Conservation (phyloP, 2,797 vertebrate species). For the Cossypha caffra region DNA sequence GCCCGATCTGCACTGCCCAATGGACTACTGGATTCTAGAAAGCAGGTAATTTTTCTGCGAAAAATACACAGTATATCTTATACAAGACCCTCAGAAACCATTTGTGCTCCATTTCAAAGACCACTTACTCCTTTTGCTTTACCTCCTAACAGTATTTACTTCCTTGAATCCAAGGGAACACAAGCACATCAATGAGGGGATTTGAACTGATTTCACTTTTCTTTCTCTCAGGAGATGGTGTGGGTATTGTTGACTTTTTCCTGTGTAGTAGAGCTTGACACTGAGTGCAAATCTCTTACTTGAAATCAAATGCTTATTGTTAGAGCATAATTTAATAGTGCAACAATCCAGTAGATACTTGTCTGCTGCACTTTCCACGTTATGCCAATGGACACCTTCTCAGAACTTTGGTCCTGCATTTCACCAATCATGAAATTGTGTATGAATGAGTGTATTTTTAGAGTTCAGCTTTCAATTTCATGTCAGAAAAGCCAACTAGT, state of each 20-base stretch:
- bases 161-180: neutral
- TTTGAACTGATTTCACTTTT: neutral
- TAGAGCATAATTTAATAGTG: neutral
- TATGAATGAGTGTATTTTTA: neutral
- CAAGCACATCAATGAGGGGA: fast-evolving
- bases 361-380: neutral
- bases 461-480: neutral
- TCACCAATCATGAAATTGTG: neutral
- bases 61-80: neutral
- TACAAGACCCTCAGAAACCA: neutral
- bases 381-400: neutral
- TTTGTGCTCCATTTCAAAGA: neutral
- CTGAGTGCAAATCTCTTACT: neutral
- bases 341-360: neutral
- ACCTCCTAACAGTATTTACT: neutral
- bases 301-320: neutral
- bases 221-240: neutral
- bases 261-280: neutral
- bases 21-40: neutral
- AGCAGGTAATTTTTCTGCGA: neutral
- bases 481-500: fast-evolving
- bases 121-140: neutral
- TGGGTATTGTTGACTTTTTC: neutral
- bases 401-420: neutral
- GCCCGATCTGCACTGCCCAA: neutral